These are phyloP conservation scores for Helicoverpa assulta DNA, from an alignment of 2,888 invertebrate genomes.

Conservation along the genomic window DNA sequence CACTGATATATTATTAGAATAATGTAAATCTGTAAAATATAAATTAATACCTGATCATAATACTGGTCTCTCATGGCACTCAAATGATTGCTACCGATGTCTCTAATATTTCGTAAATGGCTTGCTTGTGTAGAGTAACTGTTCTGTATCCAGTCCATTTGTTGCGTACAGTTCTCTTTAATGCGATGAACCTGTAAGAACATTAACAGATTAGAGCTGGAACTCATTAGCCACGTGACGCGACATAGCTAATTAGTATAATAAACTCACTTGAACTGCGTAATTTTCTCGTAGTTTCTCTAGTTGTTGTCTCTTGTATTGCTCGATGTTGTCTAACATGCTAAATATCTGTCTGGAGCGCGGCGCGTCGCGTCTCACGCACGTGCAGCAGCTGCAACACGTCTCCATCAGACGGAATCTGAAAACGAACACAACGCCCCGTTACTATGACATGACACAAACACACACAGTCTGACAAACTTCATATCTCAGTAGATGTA, in stretches of 20 bases:
- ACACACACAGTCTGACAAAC: conserved; percentile 11
- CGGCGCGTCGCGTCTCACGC: conserved; percentile 93
- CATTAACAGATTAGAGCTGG: conserved; percentile 26
- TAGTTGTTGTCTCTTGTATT: conserved; percentile 96
- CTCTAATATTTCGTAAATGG: conserved; percentile 96
- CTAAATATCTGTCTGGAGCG: conserved; percentile 95
- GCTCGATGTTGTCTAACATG: conserved; percentile 97
- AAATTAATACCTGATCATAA: conserved; percentile 94
- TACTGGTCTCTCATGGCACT: conserved; percentile 97
- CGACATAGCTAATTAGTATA: conserved; percentile 12
- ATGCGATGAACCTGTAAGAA: conserved; percentile 94
- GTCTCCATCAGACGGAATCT: conserved; percentile 93
- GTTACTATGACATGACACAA: conserved; percentile 27
- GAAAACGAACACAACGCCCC: conserved; percentile 71
- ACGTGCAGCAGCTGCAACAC: conserved; percentile 95
- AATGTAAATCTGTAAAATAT: conserved; percentile 7
- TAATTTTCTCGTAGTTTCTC: conserved; percentile 97
- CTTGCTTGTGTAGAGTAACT: conserved; percentile 97
- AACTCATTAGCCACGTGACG: conserved; percentile 7
- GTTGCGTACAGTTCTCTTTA: conserved; percentile 97
- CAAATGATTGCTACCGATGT: conserved; percentile 97
- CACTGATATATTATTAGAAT: conserved; percentile 17
- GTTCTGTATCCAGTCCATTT: conserved; percentile 98
- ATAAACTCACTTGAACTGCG: conserved; percentile 93
- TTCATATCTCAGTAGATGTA: conserved; percentile 16